phyloP scores from a whole-genome alignment of 2,888 invertebrate genomes.

The Tiphia femorata region DNA sequence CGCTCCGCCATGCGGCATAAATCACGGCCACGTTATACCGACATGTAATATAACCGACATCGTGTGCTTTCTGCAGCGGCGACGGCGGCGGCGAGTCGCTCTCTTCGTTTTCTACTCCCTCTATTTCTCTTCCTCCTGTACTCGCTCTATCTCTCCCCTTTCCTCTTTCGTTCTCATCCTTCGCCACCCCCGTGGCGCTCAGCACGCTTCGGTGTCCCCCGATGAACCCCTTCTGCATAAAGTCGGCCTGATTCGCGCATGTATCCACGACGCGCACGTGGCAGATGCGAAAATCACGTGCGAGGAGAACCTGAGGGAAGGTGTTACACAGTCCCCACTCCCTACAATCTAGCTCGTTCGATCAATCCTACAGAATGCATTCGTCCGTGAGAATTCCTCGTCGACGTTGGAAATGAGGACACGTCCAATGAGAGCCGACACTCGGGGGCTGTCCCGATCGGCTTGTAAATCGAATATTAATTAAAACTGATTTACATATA shows the following conservation, averaged over 20 bases:
- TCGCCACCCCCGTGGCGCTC: not conserved
- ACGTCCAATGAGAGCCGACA: too few species aligned
- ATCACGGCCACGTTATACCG: conserved; percentile 52
- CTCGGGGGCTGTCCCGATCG: too few species aligned
- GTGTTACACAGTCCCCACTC: too few species aligned
- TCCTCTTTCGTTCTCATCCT: not conserved
- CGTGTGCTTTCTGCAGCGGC: conserved; percentile 40
- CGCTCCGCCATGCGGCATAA: conserved; percentile 49
- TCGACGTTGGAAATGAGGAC: too few species aligned
- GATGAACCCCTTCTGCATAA: not conserved
- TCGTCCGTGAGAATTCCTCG: too few species aligned
- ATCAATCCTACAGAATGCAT: too few species aligned
- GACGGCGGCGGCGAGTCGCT: too few species aligned
- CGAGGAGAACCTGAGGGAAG: too few species aligned
- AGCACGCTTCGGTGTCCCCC: not conserved
- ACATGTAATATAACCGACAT: conserved; percentile 54
- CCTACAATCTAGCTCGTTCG: too few species aligned
- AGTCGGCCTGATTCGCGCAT: not conserved
- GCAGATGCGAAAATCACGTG: not conserved
- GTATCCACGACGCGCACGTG: not conserved
- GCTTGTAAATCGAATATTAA: too few species aligned
- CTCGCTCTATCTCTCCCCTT: not conserved
- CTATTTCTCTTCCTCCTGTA: not conserved
- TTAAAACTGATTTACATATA: too few species aligned
- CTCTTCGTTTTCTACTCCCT: not conserved